Base-by-base conservation (phyloP, 1,140 invertebrate genomes). In the Euura lappo region DNA sequence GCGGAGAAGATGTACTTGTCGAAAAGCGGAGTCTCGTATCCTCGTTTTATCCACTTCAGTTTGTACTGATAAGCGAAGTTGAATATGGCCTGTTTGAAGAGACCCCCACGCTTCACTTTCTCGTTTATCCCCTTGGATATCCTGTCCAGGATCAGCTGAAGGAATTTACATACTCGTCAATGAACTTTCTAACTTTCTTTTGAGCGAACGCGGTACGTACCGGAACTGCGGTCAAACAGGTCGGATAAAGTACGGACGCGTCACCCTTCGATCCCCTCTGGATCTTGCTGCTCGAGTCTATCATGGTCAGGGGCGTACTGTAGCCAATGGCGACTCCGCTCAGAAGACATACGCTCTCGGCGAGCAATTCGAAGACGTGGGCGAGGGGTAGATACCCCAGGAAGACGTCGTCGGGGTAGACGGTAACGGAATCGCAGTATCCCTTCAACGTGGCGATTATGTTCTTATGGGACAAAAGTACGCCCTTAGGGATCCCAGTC, bases 301-400 rank as follows among this genome's bases (percentile, higher is more conserved):
- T 94, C 89, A 99, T 93, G 0, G 98, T 99, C 43, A 97, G 87
- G 0, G 98, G 95, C 0, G 97, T 97, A 2, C 97, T 98, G 87
- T 99, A 99, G 6, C 98, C 98, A 84, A 99, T 98, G 4, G 94
- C 91, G n/a, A 98, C 93, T 44, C 98, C 98, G n/a, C 89, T 91
- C 64, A 93, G 85, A 60, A 94, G 88, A 79, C 93, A 94, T 10
- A 93, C 90, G 77, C 90, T 93, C 80, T 95, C 94, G 7, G 93
- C 92, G 68, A 97, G 90, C 65, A 99, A 89, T 88, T 99, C 99
- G 78, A 99, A 95, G 2, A 99, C 98, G 88, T 99, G 99, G 65
- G 98, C 98, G 68, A 99, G 89, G 8, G 98, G 98, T 71, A 99
- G 89, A 87, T 98, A 99, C 60, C 95, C 98, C 83, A 99, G 93